Conservation (phyloP, 2,888 invertebrate genomes). For the Onthophagus sagittarius region DNA sequence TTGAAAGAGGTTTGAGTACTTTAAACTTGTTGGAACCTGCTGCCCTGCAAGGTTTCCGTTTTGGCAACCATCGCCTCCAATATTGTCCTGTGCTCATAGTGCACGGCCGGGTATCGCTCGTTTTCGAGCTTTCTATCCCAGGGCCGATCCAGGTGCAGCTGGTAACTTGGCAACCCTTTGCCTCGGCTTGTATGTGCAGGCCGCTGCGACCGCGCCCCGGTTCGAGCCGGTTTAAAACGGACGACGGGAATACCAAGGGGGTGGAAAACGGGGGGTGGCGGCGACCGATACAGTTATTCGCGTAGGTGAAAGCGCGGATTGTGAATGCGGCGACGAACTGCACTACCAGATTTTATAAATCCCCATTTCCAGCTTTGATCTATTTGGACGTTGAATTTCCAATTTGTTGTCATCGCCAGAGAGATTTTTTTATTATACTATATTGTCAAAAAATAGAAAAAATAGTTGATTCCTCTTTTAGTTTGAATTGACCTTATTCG, state of each 20-base stretch:
- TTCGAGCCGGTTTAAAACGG: not conserved
- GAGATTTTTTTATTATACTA: not conserved
- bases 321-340: not conserved
- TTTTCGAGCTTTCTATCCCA: not conserved
- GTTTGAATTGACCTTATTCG: not conserved
- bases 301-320: not conserved
- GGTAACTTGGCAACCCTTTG: constrained; percentile 24
- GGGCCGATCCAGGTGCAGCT: constrained; percentile 12
- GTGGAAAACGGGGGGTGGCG: not conserved
- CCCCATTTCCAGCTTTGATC: not conserved
- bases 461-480: too few relatives aligned
- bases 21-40: too few relatives aligned
- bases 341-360: not conserved
- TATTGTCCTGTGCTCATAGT: not conserved
- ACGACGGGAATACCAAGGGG: not conserved
- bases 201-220: not conserved
- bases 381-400: not conserved
- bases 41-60: not conserved
- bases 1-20: not conserved
- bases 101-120: not conserved
- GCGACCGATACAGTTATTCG: not conserved
- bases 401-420: not conserved
- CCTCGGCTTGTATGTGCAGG: constrained; percentile 2
- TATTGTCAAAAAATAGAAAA: too few relatives aligned
- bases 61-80: not conserved